Percentiles rank a stretch among this genome's conserved stretches.
Evolutionary conservation across 2,888 invertebrate species (phyloP).

Genomic region (Dastarcus helophoroides): DNA sequence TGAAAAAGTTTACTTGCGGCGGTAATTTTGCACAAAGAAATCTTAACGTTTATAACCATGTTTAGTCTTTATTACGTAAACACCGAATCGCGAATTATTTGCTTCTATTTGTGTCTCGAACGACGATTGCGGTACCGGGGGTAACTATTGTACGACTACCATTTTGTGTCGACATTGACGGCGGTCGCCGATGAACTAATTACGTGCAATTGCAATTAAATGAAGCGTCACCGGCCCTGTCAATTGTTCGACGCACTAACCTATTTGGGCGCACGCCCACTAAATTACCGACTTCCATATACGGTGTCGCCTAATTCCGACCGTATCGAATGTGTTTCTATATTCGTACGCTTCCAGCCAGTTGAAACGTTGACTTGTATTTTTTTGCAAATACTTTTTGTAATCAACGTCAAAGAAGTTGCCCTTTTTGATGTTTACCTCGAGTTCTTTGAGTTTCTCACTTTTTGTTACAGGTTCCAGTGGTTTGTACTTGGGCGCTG

Average conservation of each 20-base stretch:
- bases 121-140: slow-evolving; percentile 14
- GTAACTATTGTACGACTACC: slow-evolving; percentile 20
- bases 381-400: slow-evolving; percentile 30
- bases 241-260: slow-evolving; percentile 27
- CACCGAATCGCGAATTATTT: slow-evolving; percentile 10
- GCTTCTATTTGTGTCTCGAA: slow-evolving; percentile 17
- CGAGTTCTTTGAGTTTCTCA: slow-evolving; percentile 31
- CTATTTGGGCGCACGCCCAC: slow-evolving; percentile 20
- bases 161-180: slow-evolving; percentile 20
- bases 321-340: slow-evolving; percentile 32
- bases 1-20: slow-evolving; percentile 68
- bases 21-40: slow-evolving; percentile 63
- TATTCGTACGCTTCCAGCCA: slow-evolving; percentile 31
- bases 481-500: slow-evolving; percentile 29
- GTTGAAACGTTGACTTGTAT: slow-evolving; percentile 19
- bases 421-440: slow-evolving; percentile 32
- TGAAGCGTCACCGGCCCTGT: slow-evolving; percentile 21
- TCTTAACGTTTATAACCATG: slow-evolving; percentile 34
- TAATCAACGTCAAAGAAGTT: slow-evolving; percentile 33
- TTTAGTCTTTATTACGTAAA: no score
- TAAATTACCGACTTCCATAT: slow-evolving; percentile 34
- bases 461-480: slow-evolving; percentile 33
- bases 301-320: slow-evolving; percentile 35
- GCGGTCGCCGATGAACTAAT: slow-evolving; percentile 17
- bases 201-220: slow-evolving; percentile 21